These are phyloP conservation scores for Peromyscus leucopus DNA, from an alignment of 2,113 vertebrate genomes.

Conservation along the genomic window DNA sequence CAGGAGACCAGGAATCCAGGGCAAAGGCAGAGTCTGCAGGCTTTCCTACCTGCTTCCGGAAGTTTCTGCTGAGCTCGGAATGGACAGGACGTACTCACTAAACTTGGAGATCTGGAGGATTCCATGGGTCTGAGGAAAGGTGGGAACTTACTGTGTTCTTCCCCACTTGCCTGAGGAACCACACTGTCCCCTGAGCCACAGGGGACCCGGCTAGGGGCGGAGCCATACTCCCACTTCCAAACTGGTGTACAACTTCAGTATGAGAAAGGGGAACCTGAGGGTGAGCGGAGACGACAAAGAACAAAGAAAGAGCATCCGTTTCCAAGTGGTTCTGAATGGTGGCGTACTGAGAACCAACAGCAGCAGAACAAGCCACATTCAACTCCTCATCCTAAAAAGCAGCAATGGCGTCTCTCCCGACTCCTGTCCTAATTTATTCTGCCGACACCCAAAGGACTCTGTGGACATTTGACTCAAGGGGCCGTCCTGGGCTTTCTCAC, in stretches of 20 bases:
- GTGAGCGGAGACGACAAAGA: neutral
- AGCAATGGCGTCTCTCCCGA: neutral
- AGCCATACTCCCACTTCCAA: neutral
- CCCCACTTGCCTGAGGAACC: neutral
- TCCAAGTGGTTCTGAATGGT: constrained; percentile 70
- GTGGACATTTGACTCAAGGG: neutral
- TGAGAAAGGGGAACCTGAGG: neutral
- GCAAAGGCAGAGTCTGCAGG: neutral
- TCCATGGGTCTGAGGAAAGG: neutral
- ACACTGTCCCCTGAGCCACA: neutral
- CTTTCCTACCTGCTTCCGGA: constrained; percentile 39
- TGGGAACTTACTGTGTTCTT: neutral
- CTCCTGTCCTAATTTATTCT: neutral
- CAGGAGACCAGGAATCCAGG: neutral
- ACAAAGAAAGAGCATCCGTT: constrained; percentile 64
- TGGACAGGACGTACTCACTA: neutral
- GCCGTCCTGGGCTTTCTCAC: neutral
- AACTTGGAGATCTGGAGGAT: neutral
- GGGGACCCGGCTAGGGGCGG: no score
- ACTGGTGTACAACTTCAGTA: neutral
- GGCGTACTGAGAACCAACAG: neutral
- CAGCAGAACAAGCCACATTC: neutral
- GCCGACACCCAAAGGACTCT: constrained; percentile 41
- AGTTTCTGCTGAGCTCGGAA: constrained; percentile 1
- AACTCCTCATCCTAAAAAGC: neutral